phyloP scores from a whole-genome alignment of 2,113 vertebrate species.

The Amblyornis subalaris region DNA sequence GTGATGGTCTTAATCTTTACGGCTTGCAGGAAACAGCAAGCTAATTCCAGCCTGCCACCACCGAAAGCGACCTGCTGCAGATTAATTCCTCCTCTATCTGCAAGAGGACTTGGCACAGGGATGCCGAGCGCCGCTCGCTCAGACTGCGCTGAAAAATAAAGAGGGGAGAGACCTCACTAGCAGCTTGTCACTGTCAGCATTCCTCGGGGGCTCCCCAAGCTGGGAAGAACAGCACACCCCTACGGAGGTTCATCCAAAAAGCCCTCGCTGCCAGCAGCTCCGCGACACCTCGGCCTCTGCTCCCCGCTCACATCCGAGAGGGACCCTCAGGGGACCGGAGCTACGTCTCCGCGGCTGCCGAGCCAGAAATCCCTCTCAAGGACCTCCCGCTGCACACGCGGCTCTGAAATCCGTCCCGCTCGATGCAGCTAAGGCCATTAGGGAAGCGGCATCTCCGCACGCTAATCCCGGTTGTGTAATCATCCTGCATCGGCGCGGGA shows the following conservation, averaged over 20 bases:
- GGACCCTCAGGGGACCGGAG: neutral
- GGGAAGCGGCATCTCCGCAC: neutral
- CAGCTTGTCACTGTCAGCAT: neutral
- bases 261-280: neutral
- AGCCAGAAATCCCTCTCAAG: neutral
- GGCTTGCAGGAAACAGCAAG: conserved; percentile 34
- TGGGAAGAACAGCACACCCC: neutral
- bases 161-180: neutral
- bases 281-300: neutral
- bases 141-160: neutral
- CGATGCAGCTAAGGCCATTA: neutral
- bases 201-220: neutral
- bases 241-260: neutral
- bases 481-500: neutral
- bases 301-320: neutral
- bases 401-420: neutral
- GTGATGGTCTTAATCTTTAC: conserved; percentile 26
- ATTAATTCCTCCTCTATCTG: conserved; percentile 22
- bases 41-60: conserved; percentile 32
- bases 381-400: neutral
- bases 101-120: neutral
- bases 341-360: neutral
- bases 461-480: neutral
- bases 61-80: neutral
- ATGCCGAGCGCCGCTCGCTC: neutral